Percentiles rank a stretch among this genome's conserved stretches.
phyloP scores from a whole-genome alignment of 35 echinoderm and acorn worm species.

The Diadema setosum region DNA sequence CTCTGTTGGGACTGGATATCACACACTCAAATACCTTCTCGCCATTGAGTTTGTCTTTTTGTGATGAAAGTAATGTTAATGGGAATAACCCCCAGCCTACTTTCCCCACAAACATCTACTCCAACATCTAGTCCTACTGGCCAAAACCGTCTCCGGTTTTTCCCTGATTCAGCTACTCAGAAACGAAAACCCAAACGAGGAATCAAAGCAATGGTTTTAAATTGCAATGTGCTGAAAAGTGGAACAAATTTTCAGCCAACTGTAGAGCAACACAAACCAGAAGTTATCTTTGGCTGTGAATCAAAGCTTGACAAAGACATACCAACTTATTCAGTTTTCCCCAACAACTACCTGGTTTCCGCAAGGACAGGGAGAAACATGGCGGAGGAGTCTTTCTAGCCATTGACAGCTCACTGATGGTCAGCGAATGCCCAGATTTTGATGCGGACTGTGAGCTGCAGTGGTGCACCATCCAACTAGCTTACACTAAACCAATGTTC shows the following conservation, averaged over 20 bases:
- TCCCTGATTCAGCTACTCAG: not conserved
- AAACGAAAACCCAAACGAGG: not conserved
- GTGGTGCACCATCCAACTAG: not conserved
- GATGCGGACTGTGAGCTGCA: not conserved
- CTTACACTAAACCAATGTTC: not conserved
- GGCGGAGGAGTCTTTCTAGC: conserved; percentile 23
- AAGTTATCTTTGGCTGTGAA: conserved; percentile 31
- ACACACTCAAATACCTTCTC: not conserved
- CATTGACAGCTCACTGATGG: not conserved
- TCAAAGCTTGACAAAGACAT: conserved; percentile 12
- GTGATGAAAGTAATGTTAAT: not conserved
- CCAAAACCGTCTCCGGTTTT: not conserved
- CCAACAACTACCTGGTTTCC: not conserved
- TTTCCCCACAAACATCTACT: not conserved
- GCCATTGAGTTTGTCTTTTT: not conserved
- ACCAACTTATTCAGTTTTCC: conserved; percentile 18
- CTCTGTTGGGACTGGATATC: not conserved
- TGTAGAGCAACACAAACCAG: conserved; percentile 31
- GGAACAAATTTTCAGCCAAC: not conserved
- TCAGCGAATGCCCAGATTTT: conserved; percentile 6
- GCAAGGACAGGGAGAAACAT: not conserved
- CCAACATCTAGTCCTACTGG: not conserved
- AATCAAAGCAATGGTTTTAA: conserved; percentile 31
- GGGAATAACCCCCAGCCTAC: not conserved
- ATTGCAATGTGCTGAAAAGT: conserved; percentile 8